phyloP scores from a whole-genome alignment of 1,140 invertebrate genomes.

The Cepaea nemoralis region DNA sequence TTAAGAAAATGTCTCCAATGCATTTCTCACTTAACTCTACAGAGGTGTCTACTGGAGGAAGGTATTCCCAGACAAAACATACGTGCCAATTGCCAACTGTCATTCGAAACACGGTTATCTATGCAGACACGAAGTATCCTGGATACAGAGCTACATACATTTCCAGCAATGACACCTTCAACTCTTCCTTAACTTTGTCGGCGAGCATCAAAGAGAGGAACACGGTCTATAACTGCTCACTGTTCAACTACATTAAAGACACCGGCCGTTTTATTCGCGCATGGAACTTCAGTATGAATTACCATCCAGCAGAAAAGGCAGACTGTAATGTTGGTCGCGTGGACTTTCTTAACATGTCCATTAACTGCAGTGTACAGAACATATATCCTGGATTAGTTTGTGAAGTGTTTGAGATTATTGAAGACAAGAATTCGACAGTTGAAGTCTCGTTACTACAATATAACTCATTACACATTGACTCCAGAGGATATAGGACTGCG shows the following conservation, averaged over 20 bases:
- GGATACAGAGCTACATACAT: no score
- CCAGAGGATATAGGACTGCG: neutral
- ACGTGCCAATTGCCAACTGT: no score
- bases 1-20: no score
- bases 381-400: neutral
- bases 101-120: no score
- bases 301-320: neutral
- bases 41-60: no score
- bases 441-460: neutral
- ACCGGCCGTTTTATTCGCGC: neutral
- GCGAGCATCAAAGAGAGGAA: neutral
- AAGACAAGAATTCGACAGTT: neutral
- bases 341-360: neutral
- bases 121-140: no score
- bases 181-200: no score
- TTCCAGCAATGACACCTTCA: no score
- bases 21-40: no score
- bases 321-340: neutral
- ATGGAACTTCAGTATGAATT: neutral
- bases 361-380: neutral
- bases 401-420: neutral
- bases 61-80: no score
- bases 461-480: neutral
- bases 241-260: neutral
- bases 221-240: neutral